phyloP scores from a whole-genome alignment of 2,113 vertebrate species.

The Clarias macrocephalus region DNA sequence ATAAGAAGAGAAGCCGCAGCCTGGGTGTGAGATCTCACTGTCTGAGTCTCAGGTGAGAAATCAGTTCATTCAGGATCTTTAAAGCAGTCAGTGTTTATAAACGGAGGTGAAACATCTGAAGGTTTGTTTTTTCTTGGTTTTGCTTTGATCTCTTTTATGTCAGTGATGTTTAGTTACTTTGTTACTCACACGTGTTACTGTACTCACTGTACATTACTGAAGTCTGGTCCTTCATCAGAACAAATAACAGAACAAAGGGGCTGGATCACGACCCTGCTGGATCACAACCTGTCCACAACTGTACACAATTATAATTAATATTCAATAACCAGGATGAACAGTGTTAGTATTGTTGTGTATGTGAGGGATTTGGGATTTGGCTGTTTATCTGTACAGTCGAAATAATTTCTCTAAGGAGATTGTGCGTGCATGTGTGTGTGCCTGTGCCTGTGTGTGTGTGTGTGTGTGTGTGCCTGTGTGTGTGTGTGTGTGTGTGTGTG shows the following conservation, averaged over 20 bases:
- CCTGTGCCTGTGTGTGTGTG: too few species aligned
- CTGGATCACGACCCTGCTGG: too few species aligned
- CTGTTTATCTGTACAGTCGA: neutral
- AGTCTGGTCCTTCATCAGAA: too few species aligned
- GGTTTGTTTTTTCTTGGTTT: neutral
- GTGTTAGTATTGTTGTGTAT: neutral
- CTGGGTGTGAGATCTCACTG: neutral
- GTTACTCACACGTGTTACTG: too few species aligned
- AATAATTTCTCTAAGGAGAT: neutral
- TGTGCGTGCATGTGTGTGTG: neutral
- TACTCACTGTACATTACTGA: too few species aligned
- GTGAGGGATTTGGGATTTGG: neutral
- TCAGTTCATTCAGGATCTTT: too few species aligned
- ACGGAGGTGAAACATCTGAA: neutral
- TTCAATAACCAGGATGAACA: neutral
- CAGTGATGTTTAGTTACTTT: neutral
- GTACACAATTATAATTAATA: neutral
- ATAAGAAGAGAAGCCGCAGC: neutral
- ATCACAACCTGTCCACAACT: too few species aligned
- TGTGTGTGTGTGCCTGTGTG: too few species aligned
- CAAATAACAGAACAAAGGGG: too few species aligned
- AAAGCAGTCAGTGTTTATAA: too few species aligned
- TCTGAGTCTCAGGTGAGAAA: neutral
- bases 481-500: too few species aligned
- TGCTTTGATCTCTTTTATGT: neutral